Evolutionary conservation across 2,888 invertebrate genomes (phyloP).

Genomic region (Eudemis profundana): DNA sequence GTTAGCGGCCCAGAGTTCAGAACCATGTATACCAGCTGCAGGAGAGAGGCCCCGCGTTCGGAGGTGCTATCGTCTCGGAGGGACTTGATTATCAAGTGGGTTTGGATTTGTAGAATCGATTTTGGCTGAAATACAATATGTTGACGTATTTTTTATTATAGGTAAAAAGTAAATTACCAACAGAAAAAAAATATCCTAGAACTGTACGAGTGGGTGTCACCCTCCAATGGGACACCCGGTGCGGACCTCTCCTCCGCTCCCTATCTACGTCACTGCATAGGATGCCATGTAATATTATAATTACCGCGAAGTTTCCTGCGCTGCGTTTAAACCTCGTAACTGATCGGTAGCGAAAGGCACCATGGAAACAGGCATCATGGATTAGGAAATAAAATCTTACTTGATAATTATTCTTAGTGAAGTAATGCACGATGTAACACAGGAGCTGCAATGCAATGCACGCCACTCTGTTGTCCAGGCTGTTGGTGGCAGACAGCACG

Average conservation of each 20-base stretch:
- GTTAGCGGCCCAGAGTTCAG: slow-evolving; percentile 64
- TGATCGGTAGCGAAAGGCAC: no score
- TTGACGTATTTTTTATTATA: no score
- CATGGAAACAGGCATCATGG: no score
- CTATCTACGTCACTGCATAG: no score
- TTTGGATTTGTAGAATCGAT: slow-evolving; percentile 68
- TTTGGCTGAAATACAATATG: slow-evolving; percentile 62
- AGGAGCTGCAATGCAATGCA: slow-evolving; percentile 72
- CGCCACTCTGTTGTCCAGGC: slow-evolving; percentile 65
- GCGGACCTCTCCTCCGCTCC: no score
- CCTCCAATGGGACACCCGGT: no score
- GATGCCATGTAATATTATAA: no score
- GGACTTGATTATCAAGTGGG: slow-evolving; percentile 65
- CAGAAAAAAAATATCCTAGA: no score
- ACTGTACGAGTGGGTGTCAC: no score
- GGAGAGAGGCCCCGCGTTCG: slow-evolving; percentile 65
- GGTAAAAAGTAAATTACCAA: no score
- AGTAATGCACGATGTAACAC: slow-evolving; percentile 69
- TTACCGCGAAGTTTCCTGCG: no score
- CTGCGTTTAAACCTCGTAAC: no score
- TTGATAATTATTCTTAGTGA: slow-evolving; percentile 68
- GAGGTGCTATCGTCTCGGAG: slow-evolving; percentile 65
- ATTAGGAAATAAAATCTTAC: slow-evolving; percentile 51
- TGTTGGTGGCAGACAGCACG: slow-evolving; percentile 62
- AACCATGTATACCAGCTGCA: slow-evolving; percentile 70